Conservation (phyloP, 2,113 vertebrate genomes). For the Rissa tridactyla region DNA sequence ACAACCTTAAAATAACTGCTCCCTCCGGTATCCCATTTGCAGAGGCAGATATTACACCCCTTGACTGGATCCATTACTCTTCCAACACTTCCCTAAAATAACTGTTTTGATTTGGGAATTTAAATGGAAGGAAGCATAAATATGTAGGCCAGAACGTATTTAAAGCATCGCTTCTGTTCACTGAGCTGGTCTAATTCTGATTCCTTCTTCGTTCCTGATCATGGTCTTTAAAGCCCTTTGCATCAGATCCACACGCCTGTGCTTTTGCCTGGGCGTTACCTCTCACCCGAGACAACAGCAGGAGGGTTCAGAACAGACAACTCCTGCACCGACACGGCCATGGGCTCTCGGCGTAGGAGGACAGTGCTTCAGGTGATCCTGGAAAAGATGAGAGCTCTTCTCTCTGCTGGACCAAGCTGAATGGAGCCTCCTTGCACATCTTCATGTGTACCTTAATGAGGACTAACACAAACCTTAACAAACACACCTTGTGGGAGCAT, state of each 20-base stretch:
- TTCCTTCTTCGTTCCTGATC: constrained; percentile 41
- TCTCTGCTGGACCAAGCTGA: neutral
- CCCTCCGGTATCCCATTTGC: neutral
- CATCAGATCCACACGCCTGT: neutral
- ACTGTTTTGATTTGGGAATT: neutral
- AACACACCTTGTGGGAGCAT: neutral
- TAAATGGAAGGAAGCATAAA: neutral
- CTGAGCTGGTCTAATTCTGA: constrained; percentile 12
- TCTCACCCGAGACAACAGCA: neutral
- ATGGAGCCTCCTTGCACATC: neutral
- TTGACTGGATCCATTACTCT: neutral
- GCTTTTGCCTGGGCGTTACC: neutral
- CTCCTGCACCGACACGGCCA: neutral
- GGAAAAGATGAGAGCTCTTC: neutral
- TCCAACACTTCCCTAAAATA: neutral
- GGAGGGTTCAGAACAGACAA: neutral
- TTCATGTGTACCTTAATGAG: neutral
- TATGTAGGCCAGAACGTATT: neutral
- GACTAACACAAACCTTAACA: neutral
- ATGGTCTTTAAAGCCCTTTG: neutral
- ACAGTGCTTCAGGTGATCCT: neutral
- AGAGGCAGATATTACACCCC: constrained; percentile 6
- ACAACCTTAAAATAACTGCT: constrained; percentile 13
- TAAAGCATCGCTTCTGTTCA: constrained; percentile 41
- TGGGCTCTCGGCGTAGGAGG: neutral